phyloP scores from a whole-genome alignment of 23 tunicate species.

The Trididemnum miniatum region DNA sequence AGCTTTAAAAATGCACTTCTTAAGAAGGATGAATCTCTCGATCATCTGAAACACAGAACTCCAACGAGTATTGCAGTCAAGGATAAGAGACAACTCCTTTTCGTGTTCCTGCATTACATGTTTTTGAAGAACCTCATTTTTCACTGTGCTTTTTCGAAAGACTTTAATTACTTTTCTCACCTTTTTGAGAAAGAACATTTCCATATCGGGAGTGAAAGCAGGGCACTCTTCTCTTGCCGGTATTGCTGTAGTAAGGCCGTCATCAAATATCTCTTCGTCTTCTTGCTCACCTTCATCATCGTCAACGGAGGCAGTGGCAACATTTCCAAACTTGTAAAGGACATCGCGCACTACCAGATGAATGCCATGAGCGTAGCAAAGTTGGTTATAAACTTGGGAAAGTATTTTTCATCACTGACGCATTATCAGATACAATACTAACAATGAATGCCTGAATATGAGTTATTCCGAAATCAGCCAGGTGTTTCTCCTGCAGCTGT shows the following conservation, averaged over 20 bases:
- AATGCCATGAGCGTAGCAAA: no score
- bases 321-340: no score
- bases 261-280: neutral
- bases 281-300: neutral
- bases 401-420: no score
- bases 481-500: no score
- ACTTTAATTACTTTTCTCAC: neutral
- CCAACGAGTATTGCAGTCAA: neutral
- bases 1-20: neutral
- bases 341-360: no score
- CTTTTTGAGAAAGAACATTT: neutral
- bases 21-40: neutral
- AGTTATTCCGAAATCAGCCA: no score
- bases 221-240: neutral
- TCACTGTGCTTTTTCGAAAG: neutral
- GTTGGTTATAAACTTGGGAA: no score
- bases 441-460: no score
- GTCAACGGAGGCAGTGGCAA: no score
- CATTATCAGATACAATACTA: no score
- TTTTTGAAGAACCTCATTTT: constrained; percentile 3
- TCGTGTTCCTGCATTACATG: neutral
- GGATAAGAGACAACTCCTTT: neutral
- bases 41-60: neutral
- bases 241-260: neutral
- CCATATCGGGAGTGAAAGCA: neutral